Evolutionary conservation across 2,113 vertebrate genomes (phyloP).

Genomic region (Rhea pennata): DNA sequence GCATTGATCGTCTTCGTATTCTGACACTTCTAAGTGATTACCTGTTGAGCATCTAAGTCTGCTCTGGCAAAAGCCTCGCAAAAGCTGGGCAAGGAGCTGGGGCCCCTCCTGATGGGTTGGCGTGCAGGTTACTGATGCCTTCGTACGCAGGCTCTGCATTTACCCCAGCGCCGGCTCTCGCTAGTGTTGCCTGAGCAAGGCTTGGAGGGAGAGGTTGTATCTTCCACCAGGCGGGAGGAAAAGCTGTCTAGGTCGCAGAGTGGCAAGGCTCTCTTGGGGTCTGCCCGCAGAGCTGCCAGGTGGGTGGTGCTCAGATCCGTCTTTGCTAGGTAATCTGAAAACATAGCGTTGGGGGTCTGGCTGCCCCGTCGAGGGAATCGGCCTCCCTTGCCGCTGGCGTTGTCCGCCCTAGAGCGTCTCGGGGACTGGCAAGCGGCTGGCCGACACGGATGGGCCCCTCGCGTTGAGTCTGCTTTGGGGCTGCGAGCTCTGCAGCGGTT

Average conservation of each 20-base stretch:
- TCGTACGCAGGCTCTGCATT: rapidly evolving
- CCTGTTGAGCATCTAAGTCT: not conserved
- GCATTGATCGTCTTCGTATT: not conserved
- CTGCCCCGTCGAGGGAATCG: no score
- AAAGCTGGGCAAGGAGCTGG: not conserved
- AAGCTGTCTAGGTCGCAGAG: not conserved
- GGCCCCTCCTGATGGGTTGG: not conserved
- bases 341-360: not conserved
- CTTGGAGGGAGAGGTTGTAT: rapidly evolving
- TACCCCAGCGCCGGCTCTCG: not conserved
- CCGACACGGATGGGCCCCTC: rapidly evolving
- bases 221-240: not conserved
- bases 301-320: not conserved
- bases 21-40: not conserved
- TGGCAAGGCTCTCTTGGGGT: not conserved
- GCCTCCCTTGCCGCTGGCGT: not conserved
- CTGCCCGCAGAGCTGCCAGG: not conserved
- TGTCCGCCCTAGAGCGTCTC: not conserved
- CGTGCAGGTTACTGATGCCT: not conserved
- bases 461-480: not conserved
- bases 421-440: not conserved
- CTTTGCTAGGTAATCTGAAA: not conserved
- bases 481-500: not conserved
- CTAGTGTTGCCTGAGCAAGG: rapidly evolving
- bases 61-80: not conserved